Evolutionary conservation across 1,140 invertebrate genomes (phyloP).

Genomic region (Anastrepha ludens): DNA sequence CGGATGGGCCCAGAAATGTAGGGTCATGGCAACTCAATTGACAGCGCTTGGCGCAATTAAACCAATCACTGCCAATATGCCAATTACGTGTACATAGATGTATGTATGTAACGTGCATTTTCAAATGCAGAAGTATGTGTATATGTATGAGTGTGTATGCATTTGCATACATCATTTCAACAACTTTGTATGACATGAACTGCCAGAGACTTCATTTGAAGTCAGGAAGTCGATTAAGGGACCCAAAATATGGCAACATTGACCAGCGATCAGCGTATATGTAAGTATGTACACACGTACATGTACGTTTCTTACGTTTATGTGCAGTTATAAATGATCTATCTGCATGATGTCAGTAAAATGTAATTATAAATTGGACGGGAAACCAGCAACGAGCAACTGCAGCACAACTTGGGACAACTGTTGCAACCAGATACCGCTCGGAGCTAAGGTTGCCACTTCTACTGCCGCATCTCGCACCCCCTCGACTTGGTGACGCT

Average conservation of each 20-base stretch:
- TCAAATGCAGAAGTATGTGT: not conserved
- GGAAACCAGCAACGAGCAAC: not conserved
- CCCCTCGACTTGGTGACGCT: not conserved
- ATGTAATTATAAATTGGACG: constrained; percentile 15
- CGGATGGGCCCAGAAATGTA: not conserved
- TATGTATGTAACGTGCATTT: not conserved
- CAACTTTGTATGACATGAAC: not conserved
- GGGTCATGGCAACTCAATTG: constrained; percentile 27
- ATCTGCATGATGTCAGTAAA: constrained; percentile 15
- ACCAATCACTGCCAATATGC: not conserved
- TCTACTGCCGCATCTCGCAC: not conserved
- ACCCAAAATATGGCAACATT: not conserved
- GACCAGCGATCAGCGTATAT: not conserved
- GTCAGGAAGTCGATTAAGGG: not conserved
- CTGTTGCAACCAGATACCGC: not conserved
- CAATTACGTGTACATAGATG: not conserved
- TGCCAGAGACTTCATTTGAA: not conserved
- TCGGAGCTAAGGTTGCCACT: not conserved
- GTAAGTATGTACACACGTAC: not conserved
- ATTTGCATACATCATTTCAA: not conserved
- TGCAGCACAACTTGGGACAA: not conserved
- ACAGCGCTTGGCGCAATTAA: not conserved
- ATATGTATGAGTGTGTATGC: not conserved
- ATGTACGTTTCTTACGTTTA: not conserved
- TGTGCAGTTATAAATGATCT: not conserved